A percentile compares a stretch with the other conserved stretches of the same genome.
phyloP scores from a whole-genome alignment of 2,888 invertebrate genomes.

The Conops quadrifasciatus region DNA sequence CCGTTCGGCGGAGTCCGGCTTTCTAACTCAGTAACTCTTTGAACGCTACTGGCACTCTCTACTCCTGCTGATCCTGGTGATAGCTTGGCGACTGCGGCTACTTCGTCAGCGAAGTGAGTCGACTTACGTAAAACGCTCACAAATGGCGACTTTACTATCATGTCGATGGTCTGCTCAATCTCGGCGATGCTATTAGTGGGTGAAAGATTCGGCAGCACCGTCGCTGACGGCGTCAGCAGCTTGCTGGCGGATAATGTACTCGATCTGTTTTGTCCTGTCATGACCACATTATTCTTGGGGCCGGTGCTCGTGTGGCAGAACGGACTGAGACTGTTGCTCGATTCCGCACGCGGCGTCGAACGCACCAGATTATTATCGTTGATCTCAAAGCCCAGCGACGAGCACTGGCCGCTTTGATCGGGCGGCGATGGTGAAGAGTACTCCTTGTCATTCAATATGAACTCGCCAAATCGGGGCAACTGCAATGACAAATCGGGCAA shows the following conservation, averaged over 20 bases:
- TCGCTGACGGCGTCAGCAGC: slow-evolving; percentile 36
- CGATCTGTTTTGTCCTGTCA: not conserved
- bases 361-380: slow-evolving; percentile 61
- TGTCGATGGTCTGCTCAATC: slow-evolving; percentile 62
- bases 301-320: not conserved
- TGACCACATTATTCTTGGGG: slow-evolving; percentile 38
- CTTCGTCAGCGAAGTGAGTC: slow-evolving; percentile 44
- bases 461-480: slow-evolving; percentile 52
- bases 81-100: slow-evolving; percentile 31
- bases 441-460: slow-evolving; percentile 37
- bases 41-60: slow-evolving; percentile 31
- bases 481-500: slow-evolving; percentile 60
- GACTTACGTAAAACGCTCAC: slow-evolving; percentile 60
- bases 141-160: slow-evolving; percentile 61
- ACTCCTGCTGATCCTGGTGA: not conserved
- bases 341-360: slow-evolving; percentile 45
- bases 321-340: slow-evolving; percentile 46
- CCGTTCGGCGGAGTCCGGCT: not conserved
- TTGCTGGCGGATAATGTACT: slow-evolving; percentile 38
- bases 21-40: not conserved
- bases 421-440: slow-evolving; percentile 40
- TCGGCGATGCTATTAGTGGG: slow-evolving; percentile 50
- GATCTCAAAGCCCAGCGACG: slow-evolving; percentile 60
- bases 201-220: slow-evolving; percentile 42
- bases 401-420: slow-evolving; percentile 48